These are phyloP conservation scores for Listronotus oregonensis DNA, from an alignment of 1,140 invertebrate species.

Conservation along the genomic window DNA sequence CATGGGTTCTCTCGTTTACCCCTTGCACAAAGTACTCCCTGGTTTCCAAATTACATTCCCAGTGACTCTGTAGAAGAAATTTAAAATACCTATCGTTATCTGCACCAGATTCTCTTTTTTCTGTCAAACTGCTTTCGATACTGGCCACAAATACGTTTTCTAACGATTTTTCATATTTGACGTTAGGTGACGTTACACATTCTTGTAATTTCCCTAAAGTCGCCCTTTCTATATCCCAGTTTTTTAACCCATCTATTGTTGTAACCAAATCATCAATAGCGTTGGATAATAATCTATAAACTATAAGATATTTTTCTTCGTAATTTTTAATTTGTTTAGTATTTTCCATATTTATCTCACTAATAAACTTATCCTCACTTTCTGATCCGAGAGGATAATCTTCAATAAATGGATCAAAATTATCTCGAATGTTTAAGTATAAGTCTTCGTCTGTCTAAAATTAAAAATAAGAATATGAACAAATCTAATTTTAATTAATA, in stretches of 20 bases:
- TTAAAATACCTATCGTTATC: background rate
- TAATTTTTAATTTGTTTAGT: slow-evolving; percentile 12
- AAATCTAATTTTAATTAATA: no score
- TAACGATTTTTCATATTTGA: background rate
- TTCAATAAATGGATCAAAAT: slow-evolving; percentile 1
- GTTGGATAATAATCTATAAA: slow-evolving; percentile 26
- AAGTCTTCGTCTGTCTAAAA: slow-evolving; percentile 28
- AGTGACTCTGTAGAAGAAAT: background rate
- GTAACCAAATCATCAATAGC: slow-evolving; percentile 33
- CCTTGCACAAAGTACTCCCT: slow-evolving; percentile 4
- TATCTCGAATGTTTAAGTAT: slow-evolving; percentile 12
- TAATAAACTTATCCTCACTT: no score
- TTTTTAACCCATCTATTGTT: slow-evolving; percentile 12
- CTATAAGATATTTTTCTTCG: slow-evolving; percentile 28
- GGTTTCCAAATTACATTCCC: background rate
- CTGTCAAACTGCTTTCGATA: background rate
- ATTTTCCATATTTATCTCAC: background rate
- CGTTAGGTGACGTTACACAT: background rate
- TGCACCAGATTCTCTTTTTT: background rate
- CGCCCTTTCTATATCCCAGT: background rate
- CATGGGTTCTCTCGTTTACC: background rate
- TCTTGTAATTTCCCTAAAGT: background rate
- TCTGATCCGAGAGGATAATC: no score
- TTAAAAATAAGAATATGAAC: no score
- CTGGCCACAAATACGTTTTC: background rate